Conservation (phyloP, 2,113 vertebrate species). For the Steatornis caripensis region DNA sequence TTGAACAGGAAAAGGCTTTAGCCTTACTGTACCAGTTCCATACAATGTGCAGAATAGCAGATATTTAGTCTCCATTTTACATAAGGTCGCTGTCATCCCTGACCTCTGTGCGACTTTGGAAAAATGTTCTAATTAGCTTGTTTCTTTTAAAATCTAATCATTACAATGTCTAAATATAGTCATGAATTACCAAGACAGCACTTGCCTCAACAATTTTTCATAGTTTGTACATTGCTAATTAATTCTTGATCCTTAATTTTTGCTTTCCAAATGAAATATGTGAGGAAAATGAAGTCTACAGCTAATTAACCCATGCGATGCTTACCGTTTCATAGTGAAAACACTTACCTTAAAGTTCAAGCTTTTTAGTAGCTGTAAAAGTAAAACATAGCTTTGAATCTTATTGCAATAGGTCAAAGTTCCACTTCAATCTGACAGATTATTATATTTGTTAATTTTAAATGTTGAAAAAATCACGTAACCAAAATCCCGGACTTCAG, state of each 20-base stretch:
- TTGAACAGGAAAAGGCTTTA: conserved; percentile 87
- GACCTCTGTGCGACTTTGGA: conserved; percentile 11
- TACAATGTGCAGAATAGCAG: conserved; percentile 12
- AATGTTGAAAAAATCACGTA: not conserved
- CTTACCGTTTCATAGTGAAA: not conserved
- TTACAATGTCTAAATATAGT: conserved; percentile 41
- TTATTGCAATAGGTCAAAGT: not conserved
- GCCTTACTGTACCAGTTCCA: conserved; percentile 84
- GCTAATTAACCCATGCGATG: conserved; percentile 28
- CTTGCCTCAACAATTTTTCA: conserved; percentile 36
- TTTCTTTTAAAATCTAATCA: conserved; percentile 55
- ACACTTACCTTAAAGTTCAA: not conserved
- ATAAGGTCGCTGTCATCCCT: not conserved
- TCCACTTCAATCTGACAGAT: not conserved
- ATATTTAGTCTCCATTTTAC: conserved; percentile 23
- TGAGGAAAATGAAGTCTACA: conserved; percentile 38
- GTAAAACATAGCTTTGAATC: not conserved
- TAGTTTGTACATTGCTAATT: conserved; percentile 23
- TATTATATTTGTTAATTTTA: not conserved
- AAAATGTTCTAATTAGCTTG: conserved; percentile 33
- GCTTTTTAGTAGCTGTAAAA: not conserved
- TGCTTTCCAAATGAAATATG: conserved; percentile 27
- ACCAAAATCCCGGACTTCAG: not conserved
- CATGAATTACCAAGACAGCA: conserved; percentile 40
- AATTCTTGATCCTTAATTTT: conserved; percentile 38